Evolutionary conservation across 2,797 vertebrate genomes (phyloP).

Genomic region (Pangasius sanitwongsei): DNA sequence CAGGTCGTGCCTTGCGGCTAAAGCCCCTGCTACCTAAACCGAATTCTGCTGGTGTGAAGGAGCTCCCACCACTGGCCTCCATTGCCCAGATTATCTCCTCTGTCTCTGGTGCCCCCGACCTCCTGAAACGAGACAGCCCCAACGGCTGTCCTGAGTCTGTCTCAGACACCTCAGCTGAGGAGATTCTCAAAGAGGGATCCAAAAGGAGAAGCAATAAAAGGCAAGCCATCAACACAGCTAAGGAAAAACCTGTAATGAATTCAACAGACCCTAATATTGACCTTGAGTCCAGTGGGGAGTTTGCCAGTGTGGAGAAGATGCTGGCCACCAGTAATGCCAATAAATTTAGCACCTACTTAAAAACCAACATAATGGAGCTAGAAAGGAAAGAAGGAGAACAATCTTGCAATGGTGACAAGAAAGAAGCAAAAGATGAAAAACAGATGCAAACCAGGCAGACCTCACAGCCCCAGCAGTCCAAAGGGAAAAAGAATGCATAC

Average conservation of each 20-base stretch:
- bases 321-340: slow-evolving; percentile 92
- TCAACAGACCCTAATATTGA: slow-evolving; percentile 72
- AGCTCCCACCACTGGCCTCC: slow-evolving; percentile 91
- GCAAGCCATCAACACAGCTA: slow-evolving; percentile 52
- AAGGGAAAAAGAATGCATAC: slow-evolving; percentile 89
- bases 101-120: slow-evolving; percentile 84
- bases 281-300: slow-evolving; percentile 94
- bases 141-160: slow-evolving; percentile 38
- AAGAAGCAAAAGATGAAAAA: slow-evolving; percentile 75
- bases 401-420: slow-evolving; percentile 73
- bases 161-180: slow-evolving; percentile 58
- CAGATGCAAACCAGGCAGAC: slow-evolving; percentile 42
- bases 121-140: slow-evolving; percentile 54
- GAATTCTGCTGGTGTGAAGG: slow-evolving; percentile 63
- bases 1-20: slow-evolving; percentile 77
- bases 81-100: slow-evolving; percentile 98
- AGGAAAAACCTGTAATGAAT: slow-evolving; percentile 70
- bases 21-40: slow-evolving; percentile 87
- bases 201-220: slow-evolving; percentile 84
- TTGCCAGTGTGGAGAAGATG: slow-evolving; percentile 97
- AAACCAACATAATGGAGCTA: slow-evolving; percentile 75
- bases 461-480: slow-evolving; percentile 73
- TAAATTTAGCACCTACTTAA: slow-evolving; percentile 93
- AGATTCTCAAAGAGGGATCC: slow-evolving; percentile 38
- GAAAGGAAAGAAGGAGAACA: slow-evolving; percentile 73